Conservation (phyloP, 2,888 invertebrate genomes). For the Entomobrya proxima region DNA sequence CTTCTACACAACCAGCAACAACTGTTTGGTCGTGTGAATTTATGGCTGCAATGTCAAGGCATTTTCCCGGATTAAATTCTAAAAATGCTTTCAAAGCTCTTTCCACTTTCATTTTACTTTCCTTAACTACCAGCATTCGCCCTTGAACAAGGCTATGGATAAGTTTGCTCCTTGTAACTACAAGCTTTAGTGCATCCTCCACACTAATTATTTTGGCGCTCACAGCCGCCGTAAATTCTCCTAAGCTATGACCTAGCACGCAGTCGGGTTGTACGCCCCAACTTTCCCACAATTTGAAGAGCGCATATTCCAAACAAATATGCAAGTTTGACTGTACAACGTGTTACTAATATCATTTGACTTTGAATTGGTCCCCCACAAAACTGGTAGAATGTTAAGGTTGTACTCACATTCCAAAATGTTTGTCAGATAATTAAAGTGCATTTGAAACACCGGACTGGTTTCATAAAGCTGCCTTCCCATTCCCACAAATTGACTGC, state of each 20-base stretch:
- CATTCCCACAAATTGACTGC: slow-evolving; percentile 61
- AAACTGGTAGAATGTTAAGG: no score
- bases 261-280: slow-evolving; percentile 62
- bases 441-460: slow-evolving; percentile 51
- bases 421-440: no score
- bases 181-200: slow-evolving; percentile 50
- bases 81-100: no score
- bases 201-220: slow-evolving; percentile 55
- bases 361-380: slow-evolving; percentile 30
- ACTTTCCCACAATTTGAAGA: slow-evolving; percentile 65
- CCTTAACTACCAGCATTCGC: not conserved
- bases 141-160: not conserved
- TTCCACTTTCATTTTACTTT: not conserved
- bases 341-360: slow-evolving; percentile 37
- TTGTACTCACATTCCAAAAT: no score
- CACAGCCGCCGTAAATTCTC: slow-evolving; percentile 67
- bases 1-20: slow-evolving; percentile 37
- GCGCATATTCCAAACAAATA: slow-evolving; percentile 65
- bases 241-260: slow-evolving; percentile 69
- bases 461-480: slow-evolving; percentile 38
- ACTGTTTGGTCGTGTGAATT: slow-evolving; percentile 66
- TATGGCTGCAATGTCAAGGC: slow-evolving; percentile 58
- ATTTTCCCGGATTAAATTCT: not conserved
- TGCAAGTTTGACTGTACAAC: slow-evolving; percentile 65
- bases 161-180: not conserved